Evolutionary conservation across 2,888 invertebrate genomes (phyloP), one percentile per base, ranked within the genome.

Genomic region (Ophioninae sp.): DNA sequence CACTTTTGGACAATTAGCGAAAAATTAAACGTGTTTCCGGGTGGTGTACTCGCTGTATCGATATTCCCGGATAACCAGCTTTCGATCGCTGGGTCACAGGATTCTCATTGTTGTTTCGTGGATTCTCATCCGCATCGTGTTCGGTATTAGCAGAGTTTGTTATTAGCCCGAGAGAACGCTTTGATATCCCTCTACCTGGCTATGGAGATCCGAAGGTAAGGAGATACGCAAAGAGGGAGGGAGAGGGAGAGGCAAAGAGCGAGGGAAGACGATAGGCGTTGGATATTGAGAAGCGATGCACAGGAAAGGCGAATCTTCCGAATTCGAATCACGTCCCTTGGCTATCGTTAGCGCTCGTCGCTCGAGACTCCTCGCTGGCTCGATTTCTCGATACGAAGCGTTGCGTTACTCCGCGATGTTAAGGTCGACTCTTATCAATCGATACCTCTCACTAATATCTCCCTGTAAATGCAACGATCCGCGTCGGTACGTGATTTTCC

Each of bases 281-380:
- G 67, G 59, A 65, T 59, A 59, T 74, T 23, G 50, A 17, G 76
- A 20, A 73, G 68, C 82, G 76, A 56, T 61, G 50, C 50, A 64
- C 83, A 61, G 57, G 81, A 81, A 81, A 75, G 70, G 74, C 83
- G 81, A 82, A 84, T 84, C 82, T 87, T 84, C 88, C 87, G 86
- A 85, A 89, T 89, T 89, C 89, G 86, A 88, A 88, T 89, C 89
- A 89, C 89, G 89, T 89, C 86, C 83, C 80, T 83, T 86, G 85
- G 87, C 85, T 88, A 89, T 89, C 89, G 89, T 89, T 89, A 88
- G 87, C 86, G 86, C 86, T 84, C 87, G 86, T 85, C 86, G 78
- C 79, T 82, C 82, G 80, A 30, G 30, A 81, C 74, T 81, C 69
- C 73, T 81, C 78, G 74, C 75, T 68, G 81, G 75, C 79, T 81